Conservation (phyloP, 2,113 vertebrate species). For the Axis porcinus region DNA sequence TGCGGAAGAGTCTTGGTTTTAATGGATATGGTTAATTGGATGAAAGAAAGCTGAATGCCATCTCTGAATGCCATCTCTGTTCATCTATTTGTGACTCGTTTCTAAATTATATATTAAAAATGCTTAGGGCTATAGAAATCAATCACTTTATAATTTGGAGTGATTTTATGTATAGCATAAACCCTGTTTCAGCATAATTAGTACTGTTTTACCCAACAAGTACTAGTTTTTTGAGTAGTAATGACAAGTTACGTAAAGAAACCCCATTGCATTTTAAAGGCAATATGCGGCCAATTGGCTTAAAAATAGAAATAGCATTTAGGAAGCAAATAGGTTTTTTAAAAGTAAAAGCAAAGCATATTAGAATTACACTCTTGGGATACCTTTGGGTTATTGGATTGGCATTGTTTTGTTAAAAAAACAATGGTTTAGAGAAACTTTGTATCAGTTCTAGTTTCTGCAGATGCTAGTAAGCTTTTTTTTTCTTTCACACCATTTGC, state of each 20-base stretch:
- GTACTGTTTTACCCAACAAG: background rate
- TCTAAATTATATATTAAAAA: constrained; percentile 50
- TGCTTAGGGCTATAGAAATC: background rate
- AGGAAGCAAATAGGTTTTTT: constrained; percentile 28
- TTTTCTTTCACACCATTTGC: background rate
- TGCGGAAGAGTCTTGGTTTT: constrained; percentile 40
- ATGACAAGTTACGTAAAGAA: constrained; percentile 33
- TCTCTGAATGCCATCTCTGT: constrained; percentile 40
- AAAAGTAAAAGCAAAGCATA: background rate
- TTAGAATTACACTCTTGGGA: background rate
- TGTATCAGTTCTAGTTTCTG: background rate
- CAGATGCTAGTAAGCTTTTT: background rate
- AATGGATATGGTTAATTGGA: background rate
- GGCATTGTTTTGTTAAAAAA: constrained; percentile 37
- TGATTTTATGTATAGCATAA: constrained; percentile 5
- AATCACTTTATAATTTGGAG: constrained; percentile 57
- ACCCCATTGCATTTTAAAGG: background rate
- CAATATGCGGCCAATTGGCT: background rate
- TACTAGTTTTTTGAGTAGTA: background rate
- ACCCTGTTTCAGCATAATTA: constrained; percentile 10
- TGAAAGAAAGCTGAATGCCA: constrained; percentile 43
- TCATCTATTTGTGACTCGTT: constrained; percentile 19
- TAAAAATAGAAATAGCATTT: background rate
- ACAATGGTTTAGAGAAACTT: background rate
- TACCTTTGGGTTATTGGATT: background rate